Conservation (phyloP, 2,888 invertebrate genomes). For the Lasioglossum pauxillum region DNA sequence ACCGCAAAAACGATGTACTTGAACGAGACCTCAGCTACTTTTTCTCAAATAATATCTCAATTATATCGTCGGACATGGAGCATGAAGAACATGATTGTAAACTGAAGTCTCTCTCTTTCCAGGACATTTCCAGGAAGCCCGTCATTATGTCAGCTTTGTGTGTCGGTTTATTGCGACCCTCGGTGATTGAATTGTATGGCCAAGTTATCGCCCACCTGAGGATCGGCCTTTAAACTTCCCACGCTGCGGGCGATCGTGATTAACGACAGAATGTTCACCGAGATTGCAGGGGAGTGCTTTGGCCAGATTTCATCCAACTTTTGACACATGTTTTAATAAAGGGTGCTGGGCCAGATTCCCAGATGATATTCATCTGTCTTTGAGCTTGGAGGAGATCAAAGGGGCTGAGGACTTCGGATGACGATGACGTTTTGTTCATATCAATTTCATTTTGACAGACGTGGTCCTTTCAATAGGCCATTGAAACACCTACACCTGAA, state of each 20-base stretch:
- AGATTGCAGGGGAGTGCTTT: not conserved
- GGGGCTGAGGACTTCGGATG: not conserved
- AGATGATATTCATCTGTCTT: not conserved
- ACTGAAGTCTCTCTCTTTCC: not conserved
- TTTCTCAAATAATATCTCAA: not conserved
- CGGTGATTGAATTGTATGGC: not conserved
- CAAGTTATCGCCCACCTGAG: conserved; percentile 32
- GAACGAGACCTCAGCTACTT: not conserved
- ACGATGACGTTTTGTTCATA: not conserved
- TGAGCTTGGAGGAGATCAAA: not conserved
- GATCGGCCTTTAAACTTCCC: conserved; percentile 9
- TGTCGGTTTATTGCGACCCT: not conserved
- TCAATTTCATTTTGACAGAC: not conserved
- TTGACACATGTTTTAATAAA: conserved; percentile 4
- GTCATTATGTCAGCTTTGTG: not conserved
- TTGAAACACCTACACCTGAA: not conserved
- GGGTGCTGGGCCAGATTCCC: not conserved
- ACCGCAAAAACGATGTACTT: not conserved
- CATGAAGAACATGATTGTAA: not conserved
- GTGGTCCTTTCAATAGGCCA: not conserved
- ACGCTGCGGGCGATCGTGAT: conserved; percentile 5
- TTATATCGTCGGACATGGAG: not conserved
- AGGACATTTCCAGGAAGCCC: conserved; percentile 10
- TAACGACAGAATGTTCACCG: not conserved
- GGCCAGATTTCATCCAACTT: conserved; percentile 3